Base-by-base conservation (phyloP, 1,140 invertebrate genomes). In the Meloidogyne hapla region DNA sequence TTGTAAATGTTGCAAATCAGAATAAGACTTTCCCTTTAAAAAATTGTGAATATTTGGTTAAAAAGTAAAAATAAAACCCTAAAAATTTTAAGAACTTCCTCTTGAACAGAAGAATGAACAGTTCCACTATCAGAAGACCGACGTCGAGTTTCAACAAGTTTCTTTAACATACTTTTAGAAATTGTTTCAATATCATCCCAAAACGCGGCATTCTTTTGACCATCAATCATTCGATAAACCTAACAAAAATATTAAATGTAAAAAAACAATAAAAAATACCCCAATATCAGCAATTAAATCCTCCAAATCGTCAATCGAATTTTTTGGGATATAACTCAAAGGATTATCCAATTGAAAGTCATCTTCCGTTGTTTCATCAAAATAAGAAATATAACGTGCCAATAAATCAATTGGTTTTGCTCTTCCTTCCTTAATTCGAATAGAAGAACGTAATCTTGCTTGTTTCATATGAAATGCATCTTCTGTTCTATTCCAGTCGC, bases 181-280 rank as follows among this genome's bases (percentile, higher is more conserved):
- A 99, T 96, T 25, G 94, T 93, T 48, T 93, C 93, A 80, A 99
- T 94, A 87, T 99, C 96, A 84, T 93, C 92, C 97, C 97, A 99
- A 88, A 96, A 99, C 84, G 93, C 92, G 26, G 92, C 90, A 88
- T 98, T 95, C 83, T 92, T 92, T 0, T 92, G 92, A 78, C 92
- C 91, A 88, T 94, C 93, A 13, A 88, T 68, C 13, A 45, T 38
- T 23, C 76, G 76, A 61, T 76, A 83, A n/a, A 84, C 74, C 84
- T 85, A n/a, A 40, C 84, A 25, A 77, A 38, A 33, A 12, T 21
- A 45, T 2, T 15, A 48, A 2, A n/a, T 12, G 15, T 21, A 79
- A 21, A 48, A 21, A 26, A 13, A 18, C 33, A 80, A 2, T 13
- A 67, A 21, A 56, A 33, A 12, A 45, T 28, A 92, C 91, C 88